Base-by-base conservation (phyloP, 2,113 vertebrate species). In the Microtus montanus region DNA sequence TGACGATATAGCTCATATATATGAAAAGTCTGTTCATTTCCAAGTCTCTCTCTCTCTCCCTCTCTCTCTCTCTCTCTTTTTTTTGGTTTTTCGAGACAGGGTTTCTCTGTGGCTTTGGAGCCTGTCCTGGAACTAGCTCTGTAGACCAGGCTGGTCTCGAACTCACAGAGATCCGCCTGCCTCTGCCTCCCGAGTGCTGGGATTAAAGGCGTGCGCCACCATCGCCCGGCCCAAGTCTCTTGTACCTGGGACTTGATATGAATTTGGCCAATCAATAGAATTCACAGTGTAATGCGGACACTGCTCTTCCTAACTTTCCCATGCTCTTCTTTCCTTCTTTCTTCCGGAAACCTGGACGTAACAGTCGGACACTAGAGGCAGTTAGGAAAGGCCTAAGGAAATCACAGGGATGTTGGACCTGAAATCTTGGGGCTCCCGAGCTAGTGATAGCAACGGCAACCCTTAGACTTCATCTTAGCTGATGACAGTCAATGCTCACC, bases 261-360 rank as follows among this genome's bases (percentile, higher is more conserved):
- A 77, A 75, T 87, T 61, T 94, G 79, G 15, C 17, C 33, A 79
- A 7, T 41, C 52, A 68, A 15, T 10, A 0, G 47, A 66, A 83
- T 33, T 38, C n/a, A 89, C n/a, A 89, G 35, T 87, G 20, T 90
- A 24, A 35, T n/a, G 61, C 17, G 15, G 49, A 68, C 47, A 64
- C 38, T 93, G 28, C 12, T 30, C 41, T 94, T 64, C 91, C 41
- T 95, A 79, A 3, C 6, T 94, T 96, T 94, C 68, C 6, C 44
- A 68, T 82, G 88, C 20, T 84, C 12, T 94, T 77, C 33, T 54
- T 19, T 92, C 28, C 11, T 89, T 92, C 13, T 80, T 94, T 7
- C 64, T 84, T 38, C 3, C 26, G 73, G 44, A 14, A 77, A 71
- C 35, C 74, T 5, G 19, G n/a, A 47, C 22, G 28, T 89, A 35